Base-by-base conservation (phyloP, 2,797 vertebrate species). In the Takifugu rubripes region DNA sequence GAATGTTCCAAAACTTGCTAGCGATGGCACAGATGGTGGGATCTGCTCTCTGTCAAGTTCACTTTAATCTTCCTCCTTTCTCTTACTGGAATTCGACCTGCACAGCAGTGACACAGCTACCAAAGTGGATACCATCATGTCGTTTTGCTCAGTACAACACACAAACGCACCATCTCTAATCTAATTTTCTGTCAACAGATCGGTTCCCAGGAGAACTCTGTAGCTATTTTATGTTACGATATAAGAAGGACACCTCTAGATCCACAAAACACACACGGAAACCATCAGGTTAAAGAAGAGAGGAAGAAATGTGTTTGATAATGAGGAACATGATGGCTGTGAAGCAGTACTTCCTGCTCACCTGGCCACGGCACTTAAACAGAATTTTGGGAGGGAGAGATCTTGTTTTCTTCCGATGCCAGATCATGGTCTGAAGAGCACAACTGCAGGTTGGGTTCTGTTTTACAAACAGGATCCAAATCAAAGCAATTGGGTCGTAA, bases 401-500 rank as follows among this genome's bases (percentile, higher is more conserved):
- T 16, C 17, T 2, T 29, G 71, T 49, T 50, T 56, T 66, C 54
- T 60, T 70, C 82, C 91, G 83, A 91, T 90, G 79, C 82, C 72
- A 86, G 60, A 80, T 84, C 86, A 89, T 72, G 74, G 82, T 88
- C 77, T 83, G 77, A 85, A 89, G 85, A 78, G 68, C 64, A 74
- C 69, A 83, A 79, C 80, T 80, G 78, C 60, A 74, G 77, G 85
- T 88, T 83, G 83, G 66, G 70, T 88, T 83, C 83, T 65, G 70
- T 88, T 92, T 91, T 83, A 91, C 85, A 89, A 84, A 75, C 76
- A 51, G 84, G 82, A 86, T 85, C 90, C 86, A 88, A 92, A 93
- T 91, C 79, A 88, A 90, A 89, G 85, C 84, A 91, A 92, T 94
- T 93, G 92, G 59, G 70, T 53, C 49, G 62, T 87, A 92, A 89